Percentiles rank a stretch among this genome's conserved stretches.
Conservation (phyloP, 2,888 invertebrate genomes). For the Meliscaeva auricollis region DNA sequence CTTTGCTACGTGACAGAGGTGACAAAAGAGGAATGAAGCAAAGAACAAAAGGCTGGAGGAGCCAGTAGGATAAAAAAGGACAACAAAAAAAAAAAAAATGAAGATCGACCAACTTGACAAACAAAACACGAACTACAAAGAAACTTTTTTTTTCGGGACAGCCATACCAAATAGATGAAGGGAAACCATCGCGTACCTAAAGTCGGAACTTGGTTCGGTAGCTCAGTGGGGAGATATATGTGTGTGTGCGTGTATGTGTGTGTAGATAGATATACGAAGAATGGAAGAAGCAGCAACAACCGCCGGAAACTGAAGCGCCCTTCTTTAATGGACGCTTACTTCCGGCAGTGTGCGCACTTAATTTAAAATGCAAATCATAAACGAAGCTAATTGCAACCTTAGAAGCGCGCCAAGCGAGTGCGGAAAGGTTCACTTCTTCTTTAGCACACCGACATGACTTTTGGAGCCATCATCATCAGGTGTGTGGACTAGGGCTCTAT, state of each 20-base stretch:
- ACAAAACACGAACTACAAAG: conserved; percentile 72
- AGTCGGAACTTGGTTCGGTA: conserved; percentile 16
- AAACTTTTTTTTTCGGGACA: conserved; percentile 23
- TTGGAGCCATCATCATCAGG: conserved; percentile 22
- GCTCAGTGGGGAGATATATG: not conserved
- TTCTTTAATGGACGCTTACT: conserved; percentile 73
- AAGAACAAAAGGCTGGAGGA: conserved; percentile 36
- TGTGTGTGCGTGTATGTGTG: conserved; percentile 37
- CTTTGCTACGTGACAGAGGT: conserved; percentile 74
- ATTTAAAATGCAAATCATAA: conserved; percentile 76
- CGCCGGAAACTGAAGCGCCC: conserved; percentile 72
- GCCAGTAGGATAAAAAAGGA: conserved; percentile 20
- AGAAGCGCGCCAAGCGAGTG: conserved; percentile 53
- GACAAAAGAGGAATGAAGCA: conserved; percentile 55
- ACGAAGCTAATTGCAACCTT: conserved; percentile 75
- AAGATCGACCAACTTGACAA: conserved; percentile 68
- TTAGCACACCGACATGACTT: not conserved
- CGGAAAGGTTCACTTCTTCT: not conserved
- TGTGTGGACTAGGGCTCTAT: conserved; percentile 31
- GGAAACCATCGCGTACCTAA: not conserved
- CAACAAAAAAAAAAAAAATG: conserved; percentile 24
- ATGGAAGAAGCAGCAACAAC: conserved; percentile 42
- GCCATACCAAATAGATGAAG: conserved; percentile 22
- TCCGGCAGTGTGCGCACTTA: conserved; percentile 72
- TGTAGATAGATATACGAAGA: not conserved